Conservation (phyloP, 2,888 invertebrate species). For the Dasysyrphus tricinctus region DNA sequence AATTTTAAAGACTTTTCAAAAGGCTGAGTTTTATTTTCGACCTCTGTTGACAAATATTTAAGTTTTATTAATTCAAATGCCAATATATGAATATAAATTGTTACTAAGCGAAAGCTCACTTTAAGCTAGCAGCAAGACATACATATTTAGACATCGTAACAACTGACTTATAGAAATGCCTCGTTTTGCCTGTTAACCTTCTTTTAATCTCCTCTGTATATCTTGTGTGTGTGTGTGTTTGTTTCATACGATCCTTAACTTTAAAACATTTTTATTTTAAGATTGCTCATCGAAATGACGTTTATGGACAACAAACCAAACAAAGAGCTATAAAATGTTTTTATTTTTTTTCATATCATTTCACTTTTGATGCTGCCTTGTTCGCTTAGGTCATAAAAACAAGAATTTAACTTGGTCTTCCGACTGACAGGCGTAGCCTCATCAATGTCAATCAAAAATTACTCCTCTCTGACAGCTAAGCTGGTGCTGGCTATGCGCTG, state of each 20-base stretch:
- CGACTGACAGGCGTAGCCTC: slow-evolving; percentile 65
- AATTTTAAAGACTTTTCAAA: no score
- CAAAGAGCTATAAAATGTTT: slow-evolving; percentile 42
- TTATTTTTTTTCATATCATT: slow-evolving; percentile 45
- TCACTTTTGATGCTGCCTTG: neutral
- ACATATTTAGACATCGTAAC: no score
- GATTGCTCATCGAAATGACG: slow-evolving; percentile 61
- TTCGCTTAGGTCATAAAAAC: slow-evolving; percentile 60
- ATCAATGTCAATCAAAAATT: slow-evolving; percentile 72
- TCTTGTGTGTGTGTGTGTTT: neutral
- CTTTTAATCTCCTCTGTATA: slow-evolving; percentile 28
- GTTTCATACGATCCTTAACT: neutral
- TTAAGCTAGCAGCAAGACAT: no score
- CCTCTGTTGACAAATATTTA: no score
- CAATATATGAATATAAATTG: no score
- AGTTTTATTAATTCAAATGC: no score
- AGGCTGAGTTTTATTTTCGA: no score
- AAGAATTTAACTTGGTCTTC: slow-evolving; percentile 52
- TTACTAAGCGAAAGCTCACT: no score
- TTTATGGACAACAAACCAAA: slow-evolving; percentile 66
- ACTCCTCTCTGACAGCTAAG: slow-evolving; percentile 15
- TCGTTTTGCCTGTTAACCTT: neutral
- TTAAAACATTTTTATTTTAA: slow-evolving; percentile 6
- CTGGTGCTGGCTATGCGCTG: slow-evolving; percentile 18
- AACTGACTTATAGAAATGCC: neutral